These are phyloP conservation scores for Gymnocypris eckloni DNA, from an alignment of 2,797 vertebrate genomes.

Conservation along the genomic window DNA sequence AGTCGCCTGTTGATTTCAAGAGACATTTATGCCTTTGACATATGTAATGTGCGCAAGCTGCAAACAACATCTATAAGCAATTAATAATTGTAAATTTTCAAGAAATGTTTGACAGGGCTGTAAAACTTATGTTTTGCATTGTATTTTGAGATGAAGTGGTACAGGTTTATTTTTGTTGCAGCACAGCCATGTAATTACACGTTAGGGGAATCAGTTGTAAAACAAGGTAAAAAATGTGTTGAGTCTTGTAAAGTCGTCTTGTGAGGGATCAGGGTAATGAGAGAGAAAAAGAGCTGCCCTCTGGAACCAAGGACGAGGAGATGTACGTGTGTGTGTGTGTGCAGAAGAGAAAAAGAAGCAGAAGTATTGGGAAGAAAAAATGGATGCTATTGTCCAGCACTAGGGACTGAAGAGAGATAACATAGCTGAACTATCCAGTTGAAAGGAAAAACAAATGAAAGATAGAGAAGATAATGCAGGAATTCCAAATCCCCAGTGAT, in stretches of 20 bases:
- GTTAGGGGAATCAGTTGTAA: constrained; percentile 72
- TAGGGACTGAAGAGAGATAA: constrained; percentile 21
- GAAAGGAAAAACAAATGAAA: constrained; percentile 33
- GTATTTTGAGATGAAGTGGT: constrained; percentile 56
- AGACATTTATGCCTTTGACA: constrained; percentile 47
- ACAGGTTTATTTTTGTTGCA: constrained; percentile 64
- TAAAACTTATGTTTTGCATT: constrained; percentile 45
- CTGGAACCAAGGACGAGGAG: constrained; percentile 26
- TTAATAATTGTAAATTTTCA: constrained; percentile 66
- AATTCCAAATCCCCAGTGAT: constrained; percentile 52
- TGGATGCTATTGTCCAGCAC: constrained; percentile 18
- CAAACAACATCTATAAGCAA: constrained; percentile 59
- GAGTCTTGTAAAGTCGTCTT: constrained; percentile 70
- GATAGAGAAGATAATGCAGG: constrained; percentile 41
- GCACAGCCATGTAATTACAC: constrained; percentile 67
- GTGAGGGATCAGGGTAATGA: constrained; percentile 69
- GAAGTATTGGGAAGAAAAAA: background rate
- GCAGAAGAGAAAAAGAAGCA: background rate
- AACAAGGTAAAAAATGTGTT: constrained; percentile 75
- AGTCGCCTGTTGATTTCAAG: constrained; percentile 31
- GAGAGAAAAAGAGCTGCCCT: constrained; percentile 52
- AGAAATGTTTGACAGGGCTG: constrained; percentile 56
- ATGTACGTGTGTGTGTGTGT: background rate
- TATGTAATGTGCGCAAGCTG: constrained; percentile 56
- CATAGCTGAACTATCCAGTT: background rate